phyloP scores from a whole-genome alignment of 92 coral and sea anemone species.

The Montipora capitata region DNA sequence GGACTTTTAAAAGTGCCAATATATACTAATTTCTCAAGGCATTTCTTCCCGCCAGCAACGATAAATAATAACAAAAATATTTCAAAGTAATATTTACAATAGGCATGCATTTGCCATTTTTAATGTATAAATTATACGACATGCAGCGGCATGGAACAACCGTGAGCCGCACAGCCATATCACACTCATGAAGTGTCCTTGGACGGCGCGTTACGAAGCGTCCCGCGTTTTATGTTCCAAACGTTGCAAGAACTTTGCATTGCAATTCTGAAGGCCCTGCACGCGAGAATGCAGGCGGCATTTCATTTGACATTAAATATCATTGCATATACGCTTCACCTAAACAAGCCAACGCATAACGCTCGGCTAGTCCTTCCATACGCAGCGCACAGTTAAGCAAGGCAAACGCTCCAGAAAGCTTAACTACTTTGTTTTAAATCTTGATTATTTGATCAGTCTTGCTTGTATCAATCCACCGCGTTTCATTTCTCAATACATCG shows the following conservation, averaged over 20 bases:
- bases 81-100: slow-evolving; percentile 82
- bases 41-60: slow-evolving; percentile 36
- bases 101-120: slow-evolving; percentile 61
- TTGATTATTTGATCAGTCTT: neutral
- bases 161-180: slow-evolving; percentile 47
- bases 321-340: slow-evolving; percentile 19
- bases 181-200: slow-evolving; percentile 39
- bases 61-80: slow-evolving; percentile 80
- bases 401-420: slow-evolving; percentile 20
- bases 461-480: neutral
- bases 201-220: neutral
- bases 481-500: slow-evolving; percentile 16
- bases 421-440: slow-evolving; percentile 14
- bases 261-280: slow-evolving; percentile 14
- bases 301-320: slow-evolving; percentile 13
- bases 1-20: neutral
- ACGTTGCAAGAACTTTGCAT: neutral
- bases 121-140: slow-evolving; percentile 72
- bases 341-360: slow-evolving; percentile 6
- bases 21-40: neutral
- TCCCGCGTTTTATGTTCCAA: neutral
- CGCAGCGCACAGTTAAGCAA: slow-evolving; percentile 12
- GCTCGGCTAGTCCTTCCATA: neutral
- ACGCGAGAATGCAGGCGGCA: slow-evolving; percentile 11
- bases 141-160: slow-evolving; percentile 45